Base-by-base conservation (phyloP, 2,888 invertebrate genomes). In the Plagodis dolabraria region DNA sequence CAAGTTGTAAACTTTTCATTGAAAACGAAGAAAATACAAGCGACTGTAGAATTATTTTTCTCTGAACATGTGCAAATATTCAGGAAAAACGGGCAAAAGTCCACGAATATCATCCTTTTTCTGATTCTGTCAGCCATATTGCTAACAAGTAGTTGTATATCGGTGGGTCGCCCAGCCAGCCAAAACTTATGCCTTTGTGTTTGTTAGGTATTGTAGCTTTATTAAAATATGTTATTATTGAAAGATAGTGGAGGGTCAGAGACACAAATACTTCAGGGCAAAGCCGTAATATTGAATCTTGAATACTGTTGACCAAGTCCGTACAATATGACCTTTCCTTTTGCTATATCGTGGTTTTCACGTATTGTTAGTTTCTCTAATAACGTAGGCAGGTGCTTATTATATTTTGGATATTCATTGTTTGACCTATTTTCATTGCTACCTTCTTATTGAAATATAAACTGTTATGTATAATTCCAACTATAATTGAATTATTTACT, bases 141-240 rank as follows among this genome's bases (percentile, higher is more conserved):
- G 57, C 12, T 34, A 8, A 22, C 36, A 38, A 22, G 22, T 48
- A 5, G 33, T 34, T 46, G 11, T 46, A 55, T 35, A 33, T 49
- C 45, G n/a, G n/a, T n/a, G 22, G 42, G 38, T 12, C 34, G 9
- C 22, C 22, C 22, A 22, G 9, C 33, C 50, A 42, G 52, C 40
- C 34, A 43, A 42, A 42, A 35, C 36, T 33, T 44, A 7, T 8
- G 54, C 35, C 51, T 44, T 48, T 52, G 57, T 51, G 12, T 50
- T 50, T 33, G 9, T n/a, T 6, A 53, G 35, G 36, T 38, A 57
- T 52, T 47, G 57, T 35, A 40, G 10, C 5, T 5, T 8, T 40
- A 33, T 6, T 36, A 43, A 53, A 48, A 57, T 52, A 38, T 38
- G 38, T 53, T 48, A 12, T 47, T 52, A 34, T 57, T 46, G 43